phyloP scores from a whole-genome alignment of 2,888 invertebrate genomes.

The Terebella lapidaria region DNA sequence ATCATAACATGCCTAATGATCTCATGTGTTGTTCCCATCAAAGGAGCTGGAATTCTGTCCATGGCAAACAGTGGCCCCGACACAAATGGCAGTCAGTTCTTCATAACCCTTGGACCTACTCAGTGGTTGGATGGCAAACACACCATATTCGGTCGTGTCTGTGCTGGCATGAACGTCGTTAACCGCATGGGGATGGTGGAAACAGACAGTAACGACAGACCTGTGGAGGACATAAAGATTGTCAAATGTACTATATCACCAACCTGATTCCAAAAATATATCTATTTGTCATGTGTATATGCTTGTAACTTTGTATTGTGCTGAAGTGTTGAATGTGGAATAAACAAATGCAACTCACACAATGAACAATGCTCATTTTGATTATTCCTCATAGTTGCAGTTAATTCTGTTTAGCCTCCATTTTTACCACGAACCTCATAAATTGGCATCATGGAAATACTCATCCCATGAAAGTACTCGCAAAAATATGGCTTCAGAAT shows the following conservation, averaged over 20 bases:
- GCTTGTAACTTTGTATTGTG: no score
- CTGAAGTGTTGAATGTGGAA: no score
- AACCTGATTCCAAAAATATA: neutral
- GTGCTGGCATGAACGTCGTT: constrained; percentile 78
- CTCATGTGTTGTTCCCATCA: no score
- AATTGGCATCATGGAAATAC: no score
- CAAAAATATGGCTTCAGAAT: no score
- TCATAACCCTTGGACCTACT: constrained; percentile 90
- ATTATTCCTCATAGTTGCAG: no score
- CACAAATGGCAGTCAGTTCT: constrained; percentile 97
- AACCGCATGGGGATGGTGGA: constrained; percentile 90
- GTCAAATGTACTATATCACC: constrained; percentile 25
- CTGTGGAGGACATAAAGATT: constrained; percentile 59
- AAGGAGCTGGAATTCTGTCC: constrained; percentile 78
- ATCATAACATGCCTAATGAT: no score
- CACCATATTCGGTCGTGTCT: constrained; percentile 86
- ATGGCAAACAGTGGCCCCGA: constrained; percentile 99
- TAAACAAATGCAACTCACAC: no score
- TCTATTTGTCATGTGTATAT: neutral
- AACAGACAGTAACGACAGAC: constrained; percentile 86
- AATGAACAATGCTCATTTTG: no score
- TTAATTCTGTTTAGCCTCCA: no score
- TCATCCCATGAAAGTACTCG: no score
- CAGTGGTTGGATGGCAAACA: constrained; percentile 98
- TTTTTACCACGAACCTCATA: no score